Base-by-base conservation (phyloP, 2,888 invertebrate species). In the Eremobia ochroleuca region DNA sequence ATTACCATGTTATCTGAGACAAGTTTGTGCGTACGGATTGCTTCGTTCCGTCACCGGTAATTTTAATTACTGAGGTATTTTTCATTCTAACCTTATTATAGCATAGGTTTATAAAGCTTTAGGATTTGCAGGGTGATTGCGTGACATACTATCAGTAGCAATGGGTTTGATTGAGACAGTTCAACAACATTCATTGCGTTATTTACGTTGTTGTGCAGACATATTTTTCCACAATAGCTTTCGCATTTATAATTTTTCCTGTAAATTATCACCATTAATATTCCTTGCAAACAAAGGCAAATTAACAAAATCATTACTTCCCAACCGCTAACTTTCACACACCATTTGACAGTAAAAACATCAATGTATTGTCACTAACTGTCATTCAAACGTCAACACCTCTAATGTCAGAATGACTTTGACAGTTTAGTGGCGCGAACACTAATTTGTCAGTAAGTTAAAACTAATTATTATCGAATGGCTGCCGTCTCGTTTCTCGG, bases 401-500 rank as follows among this genome's bases (percentile, higher is more conserved):
- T 77, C 18, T 68, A 74, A 66, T 43, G 43, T 75, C 72, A 79
- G 9, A 62, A 64, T 76, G 65, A 68, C 73, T 73, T 82, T 78
- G 78, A 78, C 83, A 67, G 55, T 72, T 77, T 67, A 61, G 64
- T 61, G 61, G 31, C 68, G 31, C n/a, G 59, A 74, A 77, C 81
- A 84, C 83, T 84, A 84, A 84, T 84, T 84, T 85, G 83, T 84
- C 83, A 83, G 80, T 83, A 83, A 83, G 73, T 55, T 74, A 65
- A 46, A 43, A 62, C 81, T 85, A 85, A 83, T 83, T 83, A 83
- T 81, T 81, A 4, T 49, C 84, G 73, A 70, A 37, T 75, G 62
- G 69, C 15, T 76, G 76, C 55, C 84, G 21, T 76, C 68, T 83
- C 80, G 37, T 58, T 84, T 40, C 61, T n/a, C 68, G 37, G 64